Percentiles rank a stretch among this genome's conserved stretches.
Conservation (phyloP, 1,140 invertebrate genomes). For the Procambarus virginalis region DNA sequence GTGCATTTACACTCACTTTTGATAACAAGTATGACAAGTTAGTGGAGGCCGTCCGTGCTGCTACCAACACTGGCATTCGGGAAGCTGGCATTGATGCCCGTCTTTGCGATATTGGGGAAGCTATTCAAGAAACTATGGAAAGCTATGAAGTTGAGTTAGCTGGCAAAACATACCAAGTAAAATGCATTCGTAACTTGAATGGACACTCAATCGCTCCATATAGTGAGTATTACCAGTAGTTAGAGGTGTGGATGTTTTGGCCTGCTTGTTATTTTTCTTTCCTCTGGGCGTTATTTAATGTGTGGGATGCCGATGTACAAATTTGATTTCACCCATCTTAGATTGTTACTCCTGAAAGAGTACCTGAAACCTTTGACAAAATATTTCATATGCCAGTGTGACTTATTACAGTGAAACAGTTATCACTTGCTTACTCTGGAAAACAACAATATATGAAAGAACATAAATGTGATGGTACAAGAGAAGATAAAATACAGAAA, state of each 20-base stretch:
- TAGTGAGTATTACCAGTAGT: constrained; percentile 76
- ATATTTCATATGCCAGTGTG: no score
- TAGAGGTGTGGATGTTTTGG: no score
- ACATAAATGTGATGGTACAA: no score
- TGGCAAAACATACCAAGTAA: constrained; percentile 97
- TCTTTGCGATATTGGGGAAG: constrained; percentile 97
- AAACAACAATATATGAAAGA: no score
- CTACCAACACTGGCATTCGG: constrained; percentile 97
- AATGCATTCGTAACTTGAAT: constrained; percentile 98
- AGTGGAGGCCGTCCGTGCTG: constrained; percentile 96
- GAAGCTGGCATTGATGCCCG: constrained; percentile 96
- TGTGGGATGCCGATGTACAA: no score
- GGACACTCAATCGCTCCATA: constrained; percentile 99
- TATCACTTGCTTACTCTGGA: no score
- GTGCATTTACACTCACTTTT: constrained; percentile 97
- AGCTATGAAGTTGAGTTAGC: constrained; percentile 99
- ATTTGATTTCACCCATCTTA: no score
- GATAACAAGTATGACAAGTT: constrained; percentile 97
- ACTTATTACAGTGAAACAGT: no score
- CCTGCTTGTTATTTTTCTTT: neutral
- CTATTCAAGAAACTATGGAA: constrained; percentile 99
- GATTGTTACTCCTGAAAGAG: no score
- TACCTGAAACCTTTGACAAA: no score
- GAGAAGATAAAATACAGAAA: no score
- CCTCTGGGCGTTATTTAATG: neutral